Percentiles rank a stretch among this genome's conserved stretches.
Conservation (phyloP, 2,888 invertebrate species). For the Choristoneura rosaceana region DNA sequence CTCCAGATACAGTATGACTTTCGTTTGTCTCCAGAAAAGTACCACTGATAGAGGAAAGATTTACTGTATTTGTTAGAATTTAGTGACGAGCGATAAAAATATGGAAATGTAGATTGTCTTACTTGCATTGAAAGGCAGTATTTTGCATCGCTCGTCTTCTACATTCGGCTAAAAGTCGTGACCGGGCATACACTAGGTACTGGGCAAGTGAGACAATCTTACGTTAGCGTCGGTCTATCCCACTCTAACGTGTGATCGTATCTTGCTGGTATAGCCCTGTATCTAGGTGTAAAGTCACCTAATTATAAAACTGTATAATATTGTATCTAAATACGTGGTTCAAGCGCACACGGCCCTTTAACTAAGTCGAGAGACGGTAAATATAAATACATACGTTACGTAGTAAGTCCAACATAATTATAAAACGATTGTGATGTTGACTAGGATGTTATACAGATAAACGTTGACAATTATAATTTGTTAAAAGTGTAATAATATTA, state of each 20-base stretch:
- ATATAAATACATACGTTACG: constrained; percentile 64
- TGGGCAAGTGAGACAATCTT: not conserved
- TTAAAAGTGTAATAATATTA: constrained; percentile 72
- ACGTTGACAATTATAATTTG: constrained; percentile 78
- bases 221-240: not conserved
- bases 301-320: constrained; percentile 62
- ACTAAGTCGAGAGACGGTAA: constrained; percentile 76
- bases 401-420: constrained; percentile 72
- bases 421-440: constrained; percentile 83
- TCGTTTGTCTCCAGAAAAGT: not conserved
- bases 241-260: not conserved
- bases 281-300: constrained; percentile 25
- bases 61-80: not conserved
- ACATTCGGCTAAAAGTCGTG: not conserved
- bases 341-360: constrained; percentile 80
- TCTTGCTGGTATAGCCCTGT: not conserved
- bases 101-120: not conserved
- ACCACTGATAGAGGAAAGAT: not conserved
- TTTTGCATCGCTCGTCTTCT: not conserved
- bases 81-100: not conserved
- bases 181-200: not conserved
- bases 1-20: not conserved
- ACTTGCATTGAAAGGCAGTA: too few species aligned
- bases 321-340: constrained; percentile 70
- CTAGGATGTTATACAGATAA: constrained; percentile 75